Conservation (phyloP, 2,797 vertebrate genomes). For the Poeciliopsis presidionis region DNA sequence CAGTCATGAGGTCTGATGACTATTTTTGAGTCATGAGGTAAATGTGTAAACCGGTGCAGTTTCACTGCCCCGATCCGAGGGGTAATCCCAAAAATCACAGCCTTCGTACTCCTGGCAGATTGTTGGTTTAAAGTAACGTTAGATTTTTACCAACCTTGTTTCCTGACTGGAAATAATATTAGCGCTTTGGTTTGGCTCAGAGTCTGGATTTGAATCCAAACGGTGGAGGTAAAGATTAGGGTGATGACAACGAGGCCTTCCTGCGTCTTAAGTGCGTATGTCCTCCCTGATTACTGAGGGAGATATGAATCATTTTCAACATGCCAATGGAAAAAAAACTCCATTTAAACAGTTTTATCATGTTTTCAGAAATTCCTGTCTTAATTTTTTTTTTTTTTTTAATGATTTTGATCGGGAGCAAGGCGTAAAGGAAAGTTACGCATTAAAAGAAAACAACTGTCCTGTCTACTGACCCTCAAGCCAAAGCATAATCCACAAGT, state of each 20-base stretch:
- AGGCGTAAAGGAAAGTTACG: not conserved
- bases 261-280: not conserved
- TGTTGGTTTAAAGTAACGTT: not conserved
- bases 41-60: not conserved
- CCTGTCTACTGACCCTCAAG: not conserved
- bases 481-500: not conserved
- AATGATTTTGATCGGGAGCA: not conserved
- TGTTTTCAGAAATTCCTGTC: not conserved
- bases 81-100: not conserved
- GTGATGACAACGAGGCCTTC: not conserved
- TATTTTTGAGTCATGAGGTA: not conserved
- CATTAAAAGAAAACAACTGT: not conserved
- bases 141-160: not conserved
- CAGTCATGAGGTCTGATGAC: not conserved
- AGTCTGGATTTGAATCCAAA: not conserved
- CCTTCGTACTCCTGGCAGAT: not conserved
- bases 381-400: not conserved
- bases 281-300: not conserved
- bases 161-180: not conserved
- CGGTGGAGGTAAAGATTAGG: not conserved
- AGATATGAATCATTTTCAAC: not conserved
- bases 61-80: not conserved
- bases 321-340: not conserved
- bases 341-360: not conserved
- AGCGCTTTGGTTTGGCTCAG: not conserved